These are phyloP conservation scores for Zelleria hepariella DNA, from an alignment of 2,888 invertebrate genomes.

Conservation along the genomic window DNA sequence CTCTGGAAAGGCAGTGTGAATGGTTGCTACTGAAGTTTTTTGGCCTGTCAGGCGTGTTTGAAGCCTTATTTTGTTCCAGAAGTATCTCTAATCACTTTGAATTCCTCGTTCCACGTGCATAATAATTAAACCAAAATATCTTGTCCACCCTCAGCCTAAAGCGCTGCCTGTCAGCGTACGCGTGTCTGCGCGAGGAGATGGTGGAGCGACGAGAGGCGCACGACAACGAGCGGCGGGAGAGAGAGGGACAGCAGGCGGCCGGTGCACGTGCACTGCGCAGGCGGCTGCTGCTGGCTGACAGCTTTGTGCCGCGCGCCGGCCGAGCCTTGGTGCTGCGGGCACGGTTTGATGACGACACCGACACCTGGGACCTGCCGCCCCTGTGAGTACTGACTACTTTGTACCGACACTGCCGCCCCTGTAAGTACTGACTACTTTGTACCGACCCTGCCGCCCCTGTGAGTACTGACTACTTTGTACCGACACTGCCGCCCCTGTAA, in stretches of 20 bases:
- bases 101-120: no score
- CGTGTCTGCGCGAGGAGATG: slow-evolving; percentile 68
- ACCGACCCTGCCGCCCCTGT: no score
- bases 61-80: no score
- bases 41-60: no score
- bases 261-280: slow-evolving; percentile 92
- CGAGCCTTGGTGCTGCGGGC: slow-evolving; percentile 35
- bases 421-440: not conserved
- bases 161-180: slow-evolving; percentile 88
- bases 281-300: slow-evolving; percentile 89
- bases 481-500: no score
- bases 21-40: no score
- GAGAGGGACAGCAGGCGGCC: slow-evolving; percentile 91
- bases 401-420: slow-evolving; percentile 6
- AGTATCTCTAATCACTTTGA: no score
- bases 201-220: slow-evolving; percentile 81
- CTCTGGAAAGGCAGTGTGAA: no score
- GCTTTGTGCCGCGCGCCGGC: slow-evolving; percentile 82
- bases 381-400: slow-evolving; percentile 31
- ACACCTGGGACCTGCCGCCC: slow-evolving; percentile 46
- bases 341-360: slow-evolving; percentile 46
- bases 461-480: no score
- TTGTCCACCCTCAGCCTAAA: slow-evolving; percentile 76
- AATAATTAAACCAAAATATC: not conserved
- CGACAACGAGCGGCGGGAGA: slow-evolving; percentile 90